phyloP scores from a whole-genome alignment of 2,888 invertebrate species.

The Leptopilina drosophilae region DNA sequence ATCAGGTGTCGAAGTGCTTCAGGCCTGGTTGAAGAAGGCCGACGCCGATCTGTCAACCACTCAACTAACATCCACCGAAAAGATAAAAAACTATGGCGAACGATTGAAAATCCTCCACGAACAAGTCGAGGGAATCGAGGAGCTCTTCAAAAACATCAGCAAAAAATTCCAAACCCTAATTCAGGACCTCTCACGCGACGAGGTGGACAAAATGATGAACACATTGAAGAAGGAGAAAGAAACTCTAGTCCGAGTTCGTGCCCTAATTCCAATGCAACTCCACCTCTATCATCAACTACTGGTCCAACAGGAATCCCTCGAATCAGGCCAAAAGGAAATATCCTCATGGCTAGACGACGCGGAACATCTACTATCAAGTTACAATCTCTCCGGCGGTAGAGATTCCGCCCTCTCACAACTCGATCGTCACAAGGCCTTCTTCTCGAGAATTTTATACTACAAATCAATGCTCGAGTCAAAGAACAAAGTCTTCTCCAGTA shows the following conservation, averaged over 20 bases:
- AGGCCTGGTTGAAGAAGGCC: constrained; percentile 88
- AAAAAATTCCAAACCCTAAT: constrained; percentile 94
- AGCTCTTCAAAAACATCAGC: constrained; percentile 92
- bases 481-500: constrained; percentile 93
- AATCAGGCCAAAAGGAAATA: constrained; percentile 91
- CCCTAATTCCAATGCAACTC: constrained; percentile 88
- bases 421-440: constrained; percentile 90
- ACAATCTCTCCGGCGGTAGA: constrained; percentile 82
- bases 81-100: constrained; percentile 88
- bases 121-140: constrained; percentile 92
- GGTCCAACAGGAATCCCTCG: constrained; percentile 93
- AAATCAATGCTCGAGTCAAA: constrained; percentile 96
- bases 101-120: constrained; percentile 86
- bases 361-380: constrained; percentile 83
- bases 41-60: constrained; percentile 84
- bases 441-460: constrained; percentile 92
- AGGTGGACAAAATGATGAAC: constrained; percentile 93
- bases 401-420: constrained; percentile 87
- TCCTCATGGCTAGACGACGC: constrained; percentile 92
- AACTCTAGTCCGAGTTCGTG: constrained; percentile 89
- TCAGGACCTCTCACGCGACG: constrained; percentile 92
- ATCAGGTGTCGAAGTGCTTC: constrained; percentile 85
- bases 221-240: constrained; percentile 93
- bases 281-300: constrained; percentile 89
- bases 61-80: constrained; percentile 86